Conservation (phyloP, 2,113 vertebrate genomes). For the Acrocephalus arundinaceus region DNA sequence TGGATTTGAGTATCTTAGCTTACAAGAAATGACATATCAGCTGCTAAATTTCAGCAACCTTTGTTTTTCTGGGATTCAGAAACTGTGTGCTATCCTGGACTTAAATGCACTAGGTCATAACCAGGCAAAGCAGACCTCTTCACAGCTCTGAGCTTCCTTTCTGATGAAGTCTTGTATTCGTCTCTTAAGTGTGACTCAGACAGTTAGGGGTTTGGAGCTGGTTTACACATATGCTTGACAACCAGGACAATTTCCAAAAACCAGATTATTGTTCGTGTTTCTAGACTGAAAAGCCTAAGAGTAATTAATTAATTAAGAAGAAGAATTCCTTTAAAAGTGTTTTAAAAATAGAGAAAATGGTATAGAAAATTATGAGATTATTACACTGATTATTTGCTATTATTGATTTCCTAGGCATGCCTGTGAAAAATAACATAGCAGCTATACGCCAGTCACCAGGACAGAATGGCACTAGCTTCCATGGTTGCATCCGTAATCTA, state of each 20-base stretch:
- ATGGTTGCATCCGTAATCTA: slow-evolving; percentile 91
- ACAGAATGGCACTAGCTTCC: slow-evolving; percentile 92
- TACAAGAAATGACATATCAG: not conserved
- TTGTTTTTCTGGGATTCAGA: not conserved
- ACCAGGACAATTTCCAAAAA: not conserved
- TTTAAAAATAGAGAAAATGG: not conserved
- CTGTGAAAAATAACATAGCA: slow-evolving; percentile 82
- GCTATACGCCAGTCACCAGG: slow-evolving; percentile 86
- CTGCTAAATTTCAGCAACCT: not conserved
- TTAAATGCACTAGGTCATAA: not conserved
- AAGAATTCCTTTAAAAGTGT: not conserved
- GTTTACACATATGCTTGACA: not conserved
- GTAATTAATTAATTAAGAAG: not conserved
- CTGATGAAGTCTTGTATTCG: not conserved
- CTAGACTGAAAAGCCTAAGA: not conserved
- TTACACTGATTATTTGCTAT: not conserved
- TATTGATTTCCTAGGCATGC: slow-evolving; percentile 82
- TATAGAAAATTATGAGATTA: not conserved
- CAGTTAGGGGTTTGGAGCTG: not conserved
- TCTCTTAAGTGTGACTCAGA: not conserved
- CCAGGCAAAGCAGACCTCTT: not conserved
- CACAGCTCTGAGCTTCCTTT: not conserved
- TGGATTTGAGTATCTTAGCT: not conserved
- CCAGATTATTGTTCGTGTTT: not conserved
- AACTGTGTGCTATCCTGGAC: not conserved